A percentile compares a stretch with the other conserved stretches of the same genome.
Conservation (phyloP, 2,888 invertebrate genomes). For the Kryphioiulus occultus region DNA sequence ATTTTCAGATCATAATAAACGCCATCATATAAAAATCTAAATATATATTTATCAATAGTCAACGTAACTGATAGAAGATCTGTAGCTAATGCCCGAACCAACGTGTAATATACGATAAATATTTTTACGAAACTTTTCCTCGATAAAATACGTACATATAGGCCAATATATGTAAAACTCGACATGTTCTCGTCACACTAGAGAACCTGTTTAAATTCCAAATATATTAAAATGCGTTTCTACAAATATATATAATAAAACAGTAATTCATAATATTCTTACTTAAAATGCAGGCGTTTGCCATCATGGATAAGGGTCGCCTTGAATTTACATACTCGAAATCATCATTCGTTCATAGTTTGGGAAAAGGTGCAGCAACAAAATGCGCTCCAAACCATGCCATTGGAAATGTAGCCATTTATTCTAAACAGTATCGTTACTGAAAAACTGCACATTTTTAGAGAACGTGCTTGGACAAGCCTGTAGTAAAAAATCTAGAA, state of each 20-base stretch:
- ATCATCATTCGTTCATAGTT: neutral
- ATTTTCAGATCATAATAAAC: neutral
- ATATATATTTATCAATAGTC: constrained; percentile 36
- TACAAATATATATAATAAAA: constrained; percentile 18
- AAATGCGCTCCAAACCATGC: neutral
- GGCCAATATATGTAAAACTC: neutral
- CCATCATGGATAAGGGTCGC: constrained; percentile 1
- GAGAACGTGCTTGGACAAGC: neutral
- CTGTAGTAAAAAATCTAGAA: neutral
- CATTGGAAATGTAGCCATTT: neutral
- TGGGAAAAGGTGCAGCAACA: neutral
- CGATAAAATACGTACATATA: constrained; percentile 31
- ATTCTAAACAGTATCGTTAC: neutral
- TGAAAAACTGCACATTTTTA: neutral
- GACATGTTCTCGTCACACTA: neutral
- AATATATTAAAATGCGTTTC: constrained; percentile 36
- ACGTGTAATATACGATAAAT: constrained; percentile 39
- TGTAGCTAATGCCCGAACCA: neutral
- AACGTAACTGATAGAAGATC: constrained; percentile 16
- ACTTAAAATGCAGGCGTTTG: neutral
- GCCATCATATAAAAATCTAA: constrained; percentile 28
- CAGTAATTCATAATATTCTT: neutral
- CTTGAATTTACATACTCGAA: neutral
- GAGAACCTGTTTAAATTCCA: constrained; percentile 6
- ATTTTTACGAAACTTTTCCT: constrained; percentile 34